A percentile compares a stretch with the other conserved stretches of the same genome.
phyloP scores from a whole-genome alignment of 2,888 invertebrate species.

The Drosophila nr. perissopoda region DNA sequence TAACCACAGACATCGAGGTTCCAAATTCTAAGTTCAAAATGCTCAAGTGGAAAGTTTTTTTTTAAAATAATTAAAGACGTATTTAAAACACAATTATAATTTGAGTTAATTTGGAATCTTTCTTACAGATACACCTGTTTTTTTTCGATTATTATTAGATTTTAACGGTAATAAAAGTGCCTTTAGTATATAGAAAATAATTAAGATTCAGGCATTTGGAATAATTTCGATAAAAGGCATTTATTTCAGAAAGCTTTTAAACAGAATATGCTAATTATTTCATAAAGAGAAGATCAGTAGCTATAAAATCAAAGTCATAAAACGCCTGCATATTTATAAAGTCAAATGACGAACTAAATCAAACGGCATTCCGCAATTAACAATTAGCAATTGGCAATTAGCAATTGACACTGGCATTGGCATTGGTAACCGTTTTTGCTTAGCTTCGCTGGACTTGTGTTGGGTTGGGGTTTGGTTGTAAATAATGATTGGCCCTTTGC shows the following conservation, averaged over 20 bases:
- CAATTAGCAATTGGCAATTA: conserved; percentile 44
- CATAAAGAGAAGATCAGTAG: neutral
- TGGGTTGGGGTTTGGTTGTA: neutral
- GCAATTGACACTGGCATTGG: conserved; percentile 59
- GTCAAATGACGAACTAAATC: conserved; percentile 51
- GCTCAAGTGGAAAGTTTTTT: neutral
- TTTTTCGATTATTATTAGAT: neutral
- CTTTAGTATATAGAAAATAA: neutral
- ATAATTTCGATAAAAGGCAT: neutral
- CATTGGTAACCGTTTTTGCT: conserved; percentile 33
- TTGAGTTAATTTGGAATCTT: neutral
- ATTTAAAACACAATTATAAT: neutral
- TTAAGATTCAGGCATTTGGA: neutral
- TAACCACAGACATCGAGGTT: neutral
- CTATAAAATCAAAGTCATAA: conserved; percentile 17
- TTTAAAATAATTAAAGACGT: neutral
- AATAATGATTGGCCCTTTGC: conserved; percentile 40
- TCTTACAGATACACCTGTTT: neutral
- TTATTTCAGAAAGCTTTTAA: neutral
- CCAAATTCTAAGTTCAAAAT: neutral
- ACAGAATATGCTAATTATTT: neutral
- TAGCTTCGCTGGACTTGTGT: conserved; percentile 17
- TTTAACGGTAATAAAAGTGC: neutral
- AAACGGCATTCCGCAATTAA: conserved; percentile 64
- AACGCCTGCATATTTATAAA: conserved; percentile 60